A percentile compares a stretch with the other conserved stretches of the same genome.
Conservation (phyloP, 2,888 invertebrate genomes). For the Cephus runcator region DNA sequence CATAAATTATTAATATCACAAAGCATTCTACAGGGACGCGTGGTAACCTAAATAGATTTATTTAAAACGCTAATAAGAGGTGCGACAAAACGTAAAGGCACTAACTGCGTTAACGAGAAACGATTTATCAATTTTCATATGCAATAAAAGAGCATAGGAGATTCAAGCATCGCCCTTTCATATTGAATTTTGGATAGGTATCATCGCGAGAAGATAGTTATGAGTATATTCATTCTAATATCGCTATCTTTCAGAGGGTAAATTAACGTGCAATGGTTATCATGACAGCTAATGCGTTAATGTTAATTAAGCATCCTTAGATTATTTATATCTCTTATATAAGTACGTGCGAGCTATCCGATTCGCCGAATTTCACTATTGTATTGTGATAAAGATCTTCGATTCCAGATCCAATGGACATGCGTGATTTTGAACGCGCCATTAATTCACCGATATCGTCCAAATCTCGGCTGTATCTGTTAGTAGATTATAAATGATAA, state of each 20-base stretch:
- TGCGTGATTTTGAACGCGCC: slow-evolving; percentile 59
- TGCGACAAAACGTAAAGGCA: slow-evolving; percentile 21
- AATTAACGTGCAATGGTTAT: neutral
- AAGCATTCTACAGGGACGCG: neutral
- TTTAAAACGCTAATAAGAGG: neutral
- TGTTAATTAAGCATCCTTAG: neutral
- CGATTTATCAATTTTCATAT: slow-evolving; percentile 17
- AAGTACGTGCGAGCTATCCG: slow-evolving; percentile 53
- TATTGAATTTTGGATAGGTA: neutral
- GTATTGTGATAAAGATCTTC: slow-evolving; percentile 58
- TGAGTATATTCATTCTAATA: neutral
- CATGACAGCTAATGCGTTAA: neutral
- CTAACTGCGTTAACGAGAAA: slow-evolving; percentile 31
- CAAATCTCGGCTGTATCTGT: slow-evolving; percentile 69
- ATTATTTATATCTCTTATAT: slow-evolving; percentile 39
- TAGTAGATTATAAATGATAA: slow-evolving; percentile 9
- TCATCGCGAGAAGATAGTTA: neutral
- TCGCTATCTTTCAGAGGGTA: neutral
- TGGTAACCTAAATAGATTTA: neutral
- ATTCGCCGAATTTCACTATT: slow-evolving; percentile 55
- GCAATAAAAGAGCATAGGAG: neutral
- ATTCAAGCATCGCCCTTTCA: neutral
- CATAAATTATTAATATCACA: neutral
- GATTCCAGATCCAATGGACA: slow-evolving; percentile 57
- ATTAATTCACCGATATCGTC: slow-evolving; percentile 67